These are phyloP conservation scores for Urocitellus parryii DNA, from an alignment of 2,113 vertebrate species.

Conservation along the genomic window DNA sequence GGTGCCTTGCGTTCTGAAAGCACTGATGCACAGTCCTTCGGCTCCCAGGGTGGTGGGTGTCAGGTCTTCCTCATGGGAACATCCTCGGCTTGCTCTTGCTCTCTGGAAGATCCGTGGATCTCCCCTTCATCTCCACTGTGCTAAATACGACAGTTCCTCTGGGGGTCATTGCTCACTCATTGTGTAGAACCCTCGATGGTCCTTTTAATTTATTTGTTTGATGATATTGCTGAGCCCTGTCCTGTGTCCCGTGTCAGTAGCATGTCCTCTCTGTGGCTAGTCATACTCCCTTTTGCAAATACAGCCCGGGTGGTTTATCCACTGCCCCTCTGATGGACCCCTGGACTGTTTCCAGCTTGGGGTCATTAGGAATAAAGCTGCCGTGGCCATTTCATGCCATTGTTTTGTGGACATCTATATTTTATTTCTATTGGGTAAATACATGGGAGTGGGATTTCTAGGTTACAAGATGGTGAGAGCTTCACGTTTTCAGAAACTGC, in stretches of 20 bases:
- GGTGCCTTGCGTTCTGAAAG: not conserved
- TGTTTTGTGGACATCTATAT: not conserved
- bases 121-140: not conserved
- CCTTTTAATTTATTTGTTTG: not conserved
- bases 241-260: accelerated
- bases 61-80: accelerated
- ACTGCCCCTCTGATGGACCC: not conserved
- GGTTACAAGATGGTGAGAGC: not conserved
- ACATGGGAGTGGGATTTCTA: not conserved
- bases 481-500: not conserved
- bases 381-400: not conserved
- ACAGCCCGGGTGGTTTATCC: accelerated
- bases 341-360: not conserved
- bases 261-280: not conserved
- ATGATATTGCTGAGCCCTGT: not conserved
- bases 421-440: not conserved
- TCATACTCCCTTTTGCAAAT: not conserved
- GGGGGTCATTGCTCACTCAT: not conserved
- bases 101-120: not conserved
- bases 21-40: accelerated
- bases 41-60: accelerated
- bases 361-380: not conserved
- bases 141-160: not conserved
- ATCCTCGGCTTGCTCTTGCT: too few relatives aligned
- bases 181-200: not conserved